Conservation (phyloP, 2,797 vertebrate genomes). For the Taenioides sp. region DNA sequence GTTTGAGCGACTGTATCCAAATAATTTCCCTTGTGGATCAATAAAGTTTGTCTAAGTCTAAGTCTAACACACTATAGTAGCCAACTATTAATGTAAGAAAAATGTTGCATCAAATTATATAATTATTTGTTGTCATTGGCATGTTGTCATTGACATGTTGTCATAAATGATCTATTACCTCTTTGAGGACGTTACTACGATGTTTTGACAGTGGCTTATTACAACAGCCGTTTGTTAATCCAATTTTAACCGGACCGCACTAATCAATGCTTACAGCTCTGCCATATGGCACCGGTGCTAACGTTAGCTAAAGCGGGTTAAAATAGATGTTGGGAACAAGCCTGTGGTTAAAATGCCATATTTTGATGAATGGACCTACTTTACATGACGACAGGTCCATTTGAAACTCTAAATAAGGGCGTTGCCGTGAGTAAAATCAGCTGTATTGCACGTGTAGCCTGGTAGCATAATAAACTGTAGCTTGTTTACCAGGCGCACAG, state of each 20-base stretch:
- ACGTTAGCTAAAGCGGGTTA: conserved; percentile 36
- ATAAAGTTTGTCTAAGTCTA: no score
- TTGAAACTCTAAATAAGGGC: background rate
- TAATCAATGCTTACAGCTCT: conserved; percentile 60
- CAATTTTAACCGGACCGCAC: conserved; percentile 53
- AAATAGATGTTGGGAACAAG: conserved; percentile 19
- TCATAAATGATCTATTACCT: background rate
- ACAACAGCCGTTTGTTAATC: conserved; percentile 69
- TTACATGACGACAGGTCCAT: background rate
- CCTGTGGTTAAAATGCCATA: conserved; percentile 12
- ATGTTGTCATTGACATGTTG: background rate
- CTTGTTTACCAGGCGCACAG: no score
- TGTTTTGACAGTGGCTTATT: conserved; percentile 55
- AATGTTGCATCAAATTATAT: background rate
- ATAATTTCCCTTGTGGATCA: no score
- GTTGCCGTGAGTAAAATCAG: background rate
- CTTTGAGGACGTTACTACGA: conserved; percentile 36
- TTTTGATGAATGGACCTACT: background rate
- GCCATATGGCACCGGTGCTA: conserved; percentile 64
- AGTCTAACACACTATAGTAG: no score
- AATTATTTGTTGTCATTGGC: background rate
- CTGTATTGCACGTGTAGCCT: background rate
- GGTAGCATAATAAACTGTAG: conserved; percentile 4
- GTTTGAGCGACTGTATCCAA: no score
- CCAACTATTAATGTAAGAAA: no score